Conservation (phyloP, 2,888 invertebrate species). For the Cerastis leucographa region DNA sequence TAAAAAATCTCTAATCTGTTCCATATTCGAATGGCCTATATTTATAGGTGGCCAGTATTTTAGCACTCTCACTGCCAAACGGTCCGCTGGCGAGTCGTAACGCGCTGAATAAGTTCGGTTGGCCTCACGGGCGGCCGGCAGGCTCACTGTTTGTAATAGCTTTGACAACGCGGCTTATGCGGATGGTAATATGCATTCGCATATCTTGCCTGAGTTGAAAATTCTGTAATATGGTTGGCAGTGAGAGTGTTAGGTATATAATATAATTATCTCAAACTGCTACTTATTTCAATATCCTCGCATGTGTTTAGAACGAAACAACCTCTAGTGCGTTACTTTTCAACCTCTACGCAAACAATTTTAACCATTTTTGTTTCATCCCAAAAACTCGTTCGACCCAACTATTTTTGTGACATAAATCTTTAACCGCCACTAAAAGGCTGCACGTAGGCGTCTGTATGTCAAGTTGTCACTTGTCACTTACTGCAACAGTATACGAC, state of each 20-base stretch:
- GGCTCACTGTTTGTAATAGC: no score
- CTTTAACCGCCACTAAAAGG: neutral
- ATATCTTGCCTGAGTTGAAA: no score
- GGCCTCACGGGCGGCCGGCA: no score
- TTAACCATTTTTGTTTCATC: neutral
- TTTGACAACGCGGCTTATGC: no score
- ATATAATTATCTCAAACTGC: neutral
- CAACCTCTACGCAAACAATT: neutral
- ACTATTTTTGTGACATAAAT: conserved; percentile 10
- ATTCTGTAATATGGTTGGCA: no score
- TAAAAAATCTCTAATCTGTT: neutral
- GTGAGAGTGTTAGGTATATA: no score
- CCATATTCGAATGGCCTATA: neutral
- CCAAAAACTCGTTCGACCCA: neutral
- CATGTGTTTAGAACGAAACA: neutral
- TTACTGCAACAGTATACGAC: conserved; percentile 22
- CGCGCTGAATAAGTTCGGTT: no score
- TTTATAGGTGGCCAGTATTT: neutral
- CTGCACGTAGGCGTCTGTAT: conserved; percentile 13
- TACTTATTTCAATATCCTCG: neutral
- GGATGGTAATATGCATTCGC: no score
- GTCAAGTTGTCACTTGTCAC: conserved; percentile 46
- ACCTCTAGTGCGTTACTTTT: neutral
- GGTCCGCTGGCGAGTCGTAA: no score
- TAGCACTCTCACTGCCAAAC: neutral